Conservation (phyloP, 1,140 invertebrate genomes). For the Cherax quadricarinatus region DNA sequence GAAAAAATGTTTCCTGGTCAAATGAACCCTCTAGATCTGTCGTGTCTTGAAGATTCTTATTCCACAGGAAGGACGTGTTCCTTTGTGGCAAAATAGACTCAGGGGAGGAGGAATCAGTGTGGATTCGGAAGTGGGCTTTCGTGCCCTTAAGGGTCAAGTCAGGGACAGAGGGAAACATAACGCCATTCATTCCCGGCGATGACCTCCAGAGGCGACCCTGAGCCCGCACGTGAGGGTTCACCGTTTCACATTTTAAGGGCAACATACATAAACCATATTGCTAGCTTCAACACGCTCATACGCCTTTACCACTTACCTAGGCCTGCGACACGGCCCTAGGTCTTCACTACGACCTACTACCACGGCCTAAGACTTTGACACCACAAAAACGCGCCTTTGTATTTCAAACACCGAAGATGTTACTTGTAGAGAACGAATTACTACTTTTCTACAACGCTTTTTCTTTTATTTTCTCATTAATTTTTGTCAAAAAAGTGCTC, state of each 20-base stretch:
- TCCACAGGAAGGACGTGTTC: constrained; percentile 70
- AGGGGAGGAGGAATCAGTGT: constrained; percentile 39
- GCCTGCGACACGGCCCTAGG: no score
- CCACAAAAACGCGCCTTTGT: no score
- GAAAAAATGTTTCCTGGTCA: constrained; percentile 64
- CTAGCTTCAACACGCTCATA: no score
- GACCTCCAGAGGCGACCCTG: constrained; percentile 2
- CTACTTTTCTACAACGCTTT: no score
- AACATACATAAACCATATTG: constrained; percentile 35
- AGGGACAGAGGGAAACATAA: constrained; percentile 55
- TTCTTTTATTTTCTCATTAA: no score
- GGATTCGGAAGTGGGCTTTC: constrained; percentile 27
- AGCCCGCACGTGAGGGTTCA: constrained; percentile 42
- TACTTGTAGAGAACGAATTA: no score
- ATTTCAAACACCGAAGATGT: no score
- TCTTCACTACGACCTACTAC: no score
- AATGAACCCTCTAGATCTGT: constrained; percentile 62
- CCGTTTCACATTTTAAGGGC: constrained; percentile 49
- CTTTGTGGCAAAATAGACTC: constrained; percentile 39
- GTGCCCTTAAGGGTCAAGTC: constrained; percentile 55
- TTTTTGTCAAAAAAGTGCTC: no score
- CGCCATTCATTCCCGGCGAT: constrained; percentile 13
- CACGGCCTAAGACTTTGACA: no score
- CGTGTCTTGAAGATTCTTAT: constrained; percentile 52
- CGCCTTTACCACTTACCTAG: no score